Evolutionary conservation across 2,888 invertebrate genomes (phyloP).

Genomic region (Pterobdella sp.): DNA sequence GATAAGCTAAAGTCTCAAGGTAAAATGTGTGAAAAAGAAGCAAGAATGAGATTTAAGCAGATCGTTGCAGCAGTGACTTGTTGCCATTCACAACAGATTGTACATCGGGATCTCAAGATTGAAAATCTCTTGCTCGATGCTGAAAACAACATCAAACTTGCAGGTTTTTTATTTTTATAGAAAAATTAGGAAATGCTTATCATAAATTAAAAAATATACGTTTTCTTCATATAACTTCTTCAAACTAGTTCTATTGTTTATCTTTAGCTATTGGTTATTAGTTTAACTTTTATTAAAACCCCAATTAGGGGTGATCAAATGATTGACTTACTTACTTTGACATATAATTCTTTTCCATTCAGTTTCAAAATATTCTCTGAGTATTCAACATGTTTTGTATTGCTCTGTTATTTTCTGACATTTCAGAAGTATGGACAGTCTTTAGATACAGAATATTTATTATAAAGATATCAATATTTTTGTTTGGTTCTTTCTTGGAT

Average conservation of each 20-base stretch:
- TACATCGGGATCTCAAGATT: constrained; percentile 71
- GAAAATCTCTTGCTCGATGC: constrained; percentile 90
- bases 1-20: constrained; percentile 63
- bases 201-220: background rate
- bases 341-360: too few species aligned
- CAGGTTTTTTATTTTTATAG: constrained; percentile 43
- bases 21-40: constrained; percentile 84
- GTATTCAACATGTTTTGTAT: too few species aligned
- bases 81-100: constrained; percentile 82
- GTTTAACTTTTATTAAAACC: background rate
- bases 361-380: too few species aligned
- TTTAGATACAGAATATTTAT: too few species aligned
- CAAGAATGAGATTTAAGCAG: constrained; percentile 84
- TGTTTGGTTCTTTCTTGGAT: too few species aligned
- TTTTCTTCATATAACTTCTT: background rate
- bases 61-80: constrained; percentile 93
- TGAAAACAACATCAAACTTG: constrained; percentile 87
- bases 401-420: too few species aligned
- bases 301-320: too few species aligned
- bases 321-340: background rate
- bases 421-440: too few species aligned
- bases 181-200: background rate
- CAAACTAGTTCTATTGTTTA: background rate
- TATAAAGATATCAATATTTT: too few species aligned
- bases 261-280: background rate